Base-by-base conservation (phyloP, 1,140 invertebrate genomes). In the Odontomachus brunneus region DNA sequence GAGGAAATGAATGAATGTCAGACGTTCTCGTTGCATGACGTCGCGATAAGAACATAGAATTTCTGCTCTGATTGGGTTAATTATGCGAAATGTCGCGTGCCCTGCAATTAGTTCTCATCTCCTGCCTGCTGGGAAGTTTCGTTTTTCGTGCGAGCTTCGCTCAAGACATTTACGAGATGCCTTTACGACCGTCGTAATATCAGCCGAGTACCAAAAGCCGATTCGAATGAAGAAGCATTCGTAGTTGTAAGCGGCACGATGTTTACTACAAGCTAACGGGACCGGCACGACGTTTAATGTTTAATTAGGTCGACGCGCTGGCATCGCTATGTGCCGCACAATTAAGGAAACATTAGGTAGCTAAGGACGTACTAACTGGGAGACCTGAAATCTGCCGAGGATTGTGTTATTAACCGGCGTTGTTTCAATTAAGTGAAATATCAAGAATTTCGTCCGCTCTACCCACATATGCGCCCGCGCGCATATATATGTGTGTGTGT, bases 1-100 rank as follows among this genome's bases (percentile, higher is more conserved):
- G 59, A n/a, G 1, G 26, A n/a, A 7, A 29, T 5, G 53, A n/a
- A 33, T 24, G 49, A 17, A 49, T 0, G 4, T 48, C 11, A 0
- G 15, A 19, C 33, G 29, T 44, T 22, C 80, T 60, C 9, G 24
- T 57, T 26, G n/a, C 2, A 33, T 66, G 49, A 62, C 63, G n/a
- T 75, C 44, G 26, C 60, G 85, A 66, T 80, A 87, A 86, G 81
- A 87, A 78, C 57, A 73, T 51, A 53, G 44, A 87, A 84, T 80
- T 87, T 53, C 85, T 49, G 29, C 17, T 22, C 69, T 87, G 60
- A 65, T 74, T 48, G 73, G 76, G 51, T 86, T 88, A 87, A 88
- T 88, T 86, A 86, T 57, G 59, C 65, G 76, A 84, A 87, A 87
- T 69, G 72, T 84, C 78, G 72, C 81, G 29, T 57, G 85, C 65